Evolutionary conservation across 2,888 invertebrate genomes (phyloP).

Genomic region (Hemistola chrysoprasaria): DNA sequence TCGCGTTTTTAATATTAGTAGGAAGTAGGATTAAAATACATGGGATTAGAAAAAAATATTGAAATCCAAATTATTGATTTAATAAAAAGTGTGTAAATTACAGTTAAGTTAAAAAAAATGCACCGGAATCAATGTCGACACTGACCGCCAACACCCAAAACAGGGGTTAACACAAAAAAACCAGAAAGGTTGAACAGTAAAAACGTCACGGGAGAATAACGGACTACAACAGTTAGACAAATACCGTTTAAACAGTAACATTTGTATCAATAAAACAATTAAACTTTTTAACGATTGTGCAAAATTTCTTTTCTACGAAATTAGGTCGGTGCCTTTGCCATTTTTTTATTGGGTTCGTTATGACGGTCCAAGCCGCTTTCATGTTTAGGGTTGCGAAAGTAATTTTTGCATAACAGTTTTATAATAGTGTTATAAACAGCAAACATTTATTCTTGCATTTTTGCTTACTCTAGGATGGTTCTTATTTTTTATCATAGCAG

Average conservation of each 20-base stretch:
- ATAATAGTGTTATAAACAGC: too few relatives aligned
- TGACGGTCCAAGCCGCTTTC: slow-evolving; percentile 16
- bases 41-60: too few relatives aligned
- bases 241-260: slow-evolving; percentile 29
- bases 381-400: slow-evolving; percentile 43
- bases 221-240: slow-evolving; percentile 36
- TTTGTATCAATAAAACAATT: slow-evolving; percentile 48
- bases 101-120: too few relatives aligned
- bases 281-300: slow-evolving; percentile 47
- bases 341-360: slow-evolving; percentile 29
- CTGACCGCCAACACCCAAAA: slow-evolving; percentile 12
- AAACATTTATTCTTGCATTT: too few relatives aligned
- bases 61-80: slow-evolving; percentile 15
- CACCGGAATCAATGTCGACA: slow-evolving; percentile 4
- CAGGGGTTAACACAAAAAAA: slow-evolving; percentile 17
- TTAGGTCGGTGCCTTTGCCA: slow-evolving; percentile 30
- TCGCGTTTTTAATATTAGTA: too few relatives aligned
- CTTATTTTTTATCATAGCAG: too few relatives aligned
- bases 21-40: too few relatives aligned
- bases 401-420: slow-evolving; percentile 22
- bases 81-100: slow-evolving; percentile 4
- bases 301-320: slow-evolving; percentile 72
- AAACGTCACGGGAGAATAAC: slow-evolving; percentile 54
- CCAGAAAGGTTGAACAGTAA: slow-evolving; percentile 33
- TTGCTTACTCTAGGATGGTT: too few relatives aligned